Evolutionary conservation across 2,797 vertebrate genomes (phyloP).

Genomic region (Eremophila alpestris): DNA sequence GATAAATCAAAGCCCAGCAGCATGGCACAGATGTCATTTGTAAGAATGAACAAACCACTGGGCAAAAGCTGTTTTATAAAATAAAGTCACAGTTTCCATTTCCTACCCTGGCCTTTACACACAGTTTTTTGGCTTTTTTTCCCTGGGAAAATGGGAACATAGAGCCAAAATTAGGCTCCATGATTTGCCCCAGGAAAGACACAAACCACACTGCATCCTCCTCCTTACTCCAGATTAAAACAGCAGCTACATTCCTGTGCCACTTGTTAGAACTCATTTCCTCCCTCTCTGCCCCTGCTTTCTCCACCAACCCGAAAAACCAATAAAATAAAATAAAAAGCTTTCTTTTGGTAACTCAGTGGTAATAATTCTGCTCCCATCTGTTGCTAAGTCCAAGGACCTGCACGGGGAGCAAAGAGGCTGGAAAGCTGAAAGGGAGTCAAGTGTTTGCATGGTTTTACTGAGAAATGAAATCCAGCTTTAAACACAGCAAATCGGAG

Average conservation of each 20-base stretch:
- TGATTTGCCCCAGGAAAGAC: background rate
- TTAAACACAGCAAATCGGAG: constrained; percentile 48
- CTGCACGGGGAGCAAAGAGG: background rate
- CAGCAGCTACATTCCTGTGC: background rate
- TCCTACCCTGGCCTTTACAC: background rate
- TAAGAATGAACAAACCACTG: background rate
- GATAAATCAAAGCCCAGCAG: background rate
- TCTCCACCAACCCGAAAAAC: background rate
- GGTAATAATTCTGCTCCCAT: background rate
- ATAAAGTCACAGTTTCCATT: background rate
- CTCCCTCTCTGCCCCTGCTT: background rate
- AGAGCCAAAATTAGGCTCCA: background rate
- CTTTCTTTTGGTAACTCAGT: background rate
- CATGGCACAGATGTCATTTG: background rate
- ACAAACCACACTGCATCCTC: background rate
- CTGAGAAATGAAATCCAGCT: constrained; percentile 52
- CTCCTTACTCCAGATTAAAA: background rate
- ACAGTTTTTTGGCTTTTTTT: background rate
- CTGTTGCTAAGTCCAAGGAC: constrained; percentile 28
- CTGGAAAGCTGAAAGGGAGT: background rate
- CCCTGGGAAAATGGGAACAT: background rate
- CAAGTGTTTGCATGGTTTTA: constrained; percentile 25
- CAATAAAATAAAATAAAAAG: constrained; percentile 32
- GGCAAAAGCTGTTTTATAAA: background rate
- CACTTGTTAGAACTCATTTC: background rate